Conservation (phyloP, 2,797 vertebrate species). For the Acrossocheilus fasciatus region DNA sequence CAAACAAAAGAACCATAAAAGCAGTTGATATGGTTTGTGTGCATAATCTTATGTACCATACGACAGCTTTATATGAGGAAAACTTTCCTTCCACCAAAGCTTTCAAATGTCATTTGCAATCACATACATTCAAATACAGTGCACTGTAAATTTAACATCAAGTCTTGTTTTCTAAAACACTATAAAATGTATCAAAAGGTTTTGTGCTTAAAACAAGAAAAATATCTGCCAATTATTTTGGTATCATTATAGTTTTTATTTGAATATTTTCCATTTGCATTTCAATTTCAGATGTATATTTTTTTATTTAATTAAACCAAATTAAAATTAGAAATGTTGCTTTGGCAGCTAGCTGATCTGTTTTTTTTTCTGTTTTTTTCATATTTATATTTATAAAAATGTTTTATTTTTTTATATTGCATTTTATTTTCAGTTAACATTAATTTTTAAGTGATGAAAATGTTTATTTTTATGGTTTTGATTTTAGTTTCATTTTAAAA, state of each 20-base stretch:
- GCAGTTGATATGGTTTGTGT: neutral
- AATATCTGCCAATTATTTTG: neutral
- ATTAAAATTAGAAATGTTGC: neutral
- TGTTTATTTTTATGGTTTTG: neutral
- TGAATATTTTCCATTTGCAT: neutral
- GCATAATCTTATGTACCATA: neutral
- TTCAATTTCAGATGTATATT: neutral
- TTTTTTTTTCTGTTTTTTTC: neutral
- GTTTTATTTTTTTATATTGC: neutral
- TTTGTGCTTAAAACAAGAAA: neutral
- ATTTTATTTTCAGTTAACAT: neutral
- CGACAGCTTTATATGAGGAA: neutral
- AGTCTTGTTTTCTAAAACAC: neutral
- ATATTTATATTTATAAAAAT: neutral
- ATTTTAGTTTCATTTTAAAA: neutral
- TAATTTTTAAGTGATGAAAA: neutral
- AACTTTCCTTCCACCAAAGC: neutral
- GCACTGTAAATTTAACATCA: neutral
- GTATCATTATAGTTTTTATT: no score
- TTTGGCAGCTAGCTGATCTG: neutral
- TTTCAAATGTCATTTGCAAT: neutral
- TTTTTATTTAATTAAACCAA: neutral
- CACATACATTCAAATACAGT: neutral
- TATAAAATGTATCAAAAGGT: neutral
- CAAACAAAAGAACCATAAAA: neutral